Conservation (phyloP, 2,113 vertebrate species). For the Tricholaema leucomelas region DNA sequence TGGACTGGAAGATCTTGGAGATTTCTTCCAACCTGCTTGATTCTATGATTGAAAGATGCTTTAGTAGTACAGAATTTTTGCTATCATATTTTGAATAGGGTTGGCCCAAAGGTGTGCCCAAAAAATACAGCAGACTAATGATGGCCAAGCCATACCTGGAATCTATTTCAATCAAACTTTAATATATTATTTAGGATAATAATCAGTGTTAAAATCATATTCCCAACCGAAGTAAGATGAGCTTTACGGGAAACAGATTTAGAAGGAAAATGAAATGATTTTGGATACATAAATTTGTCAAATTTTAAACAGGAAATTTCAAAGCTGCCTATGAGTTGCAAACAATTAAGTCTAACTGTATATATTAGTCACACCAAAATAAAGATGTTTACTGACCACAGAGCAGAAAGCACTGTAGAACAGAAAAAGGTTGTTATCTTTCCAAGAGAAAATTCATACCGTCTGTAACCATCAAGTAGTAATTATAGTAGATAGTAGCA, state of each 20-base stretch:
- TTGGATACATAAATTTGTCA: neutral
- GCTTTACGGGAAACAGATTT: neutral
- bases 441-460: neutral
- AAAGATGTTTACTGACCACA: neutral
- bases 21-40: too few relatives aligned
- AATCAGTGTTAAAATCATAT: neutral
- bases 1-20: too few relatives aligned
- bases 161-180: neutral
- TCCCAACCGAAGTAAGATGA: neutral
- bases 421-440: neutral
- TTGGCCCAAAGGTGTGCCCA: neutral
- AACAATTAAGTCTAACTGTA: neutral
- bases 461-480: neutral
- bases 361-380: neutral
- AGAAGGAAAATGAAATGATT: neutral
- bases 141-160: neutral
- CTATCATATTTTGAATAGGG: neutral
- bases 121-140: neutral
- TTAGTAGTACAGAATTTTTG: neutral
- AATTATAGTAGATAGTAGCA: slow-evolving; percentile 14
- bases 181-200: neutral
- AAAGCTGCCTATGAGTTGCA: neutral
- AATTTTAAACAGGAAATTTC: neutral
- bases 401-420: neutral
- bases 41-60: too few relatives aligned